Evolutionary conservation across 2,888 invertebrate genomes (phyloP).

Genomic region (Drosophila testacea): DNA sequence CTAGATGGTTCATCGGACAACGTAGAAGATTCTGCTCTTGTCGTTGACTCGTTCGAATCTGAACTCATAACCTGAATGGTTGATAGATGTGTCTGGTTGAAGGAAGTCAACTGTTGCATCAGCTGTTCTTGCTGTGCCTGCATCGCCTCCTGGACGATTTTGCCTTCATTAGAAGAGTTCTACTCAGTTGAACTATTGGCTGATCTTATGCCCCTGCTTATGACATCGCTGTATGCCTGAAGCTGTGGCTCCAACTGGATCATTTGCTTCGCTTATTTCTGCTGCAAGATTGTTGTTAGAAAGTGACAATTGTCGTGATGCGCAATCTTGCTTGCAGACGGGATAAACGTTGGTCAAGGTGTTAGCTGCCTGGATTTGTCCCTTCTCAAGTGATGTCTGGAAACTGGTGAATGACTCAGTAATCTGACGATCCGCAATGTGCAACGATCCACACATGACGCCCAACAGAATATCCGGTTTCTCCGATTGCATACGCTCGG

Average conservation of each 20-base stretch:
- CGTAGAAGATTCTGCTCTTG: not conserved
- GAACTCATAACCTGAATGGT: not conserved
- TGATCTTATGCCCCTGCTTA: not conserved
- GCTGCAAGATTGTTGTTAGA: not conserved
- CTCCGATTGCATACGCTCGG: conserved; percentile 95
- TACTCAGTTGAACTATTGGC: not conserved
- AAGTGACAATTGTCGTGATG: not conserved
- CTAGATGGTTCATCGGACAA: not conserved
- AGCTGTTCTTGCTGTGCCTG: not conserved
- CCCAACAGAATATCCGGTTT: conserved; percentile 97
- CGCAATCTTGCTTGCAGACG: no score
- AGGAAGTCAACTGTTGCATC: not conserved
- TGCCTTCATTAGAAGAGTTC: not conserved
- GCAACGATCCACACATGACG: conserved; percentile 96
- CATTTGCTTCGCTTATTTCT: not conserved
- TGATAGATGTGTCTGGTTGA: not conserved
- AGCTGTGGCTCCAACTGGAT: not conserved
- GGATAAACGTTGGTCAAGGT: no score
- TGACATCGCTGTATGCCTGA: not conserved
- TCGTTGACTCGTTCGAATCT: not conserved
- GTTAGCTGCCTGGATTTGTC: conserved; percentile 96
- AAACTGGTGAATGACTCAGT: conserved; percentile 94
- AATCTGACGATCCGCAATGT: conserved; percentile 95
- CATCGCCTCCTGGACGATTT: not conserved
- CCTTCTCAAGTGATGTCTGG: conserved; percentile 95